Conservation (phyloP, 2,113 vertebrate genomes). For the Genyomyrus donnyi region DNA sequence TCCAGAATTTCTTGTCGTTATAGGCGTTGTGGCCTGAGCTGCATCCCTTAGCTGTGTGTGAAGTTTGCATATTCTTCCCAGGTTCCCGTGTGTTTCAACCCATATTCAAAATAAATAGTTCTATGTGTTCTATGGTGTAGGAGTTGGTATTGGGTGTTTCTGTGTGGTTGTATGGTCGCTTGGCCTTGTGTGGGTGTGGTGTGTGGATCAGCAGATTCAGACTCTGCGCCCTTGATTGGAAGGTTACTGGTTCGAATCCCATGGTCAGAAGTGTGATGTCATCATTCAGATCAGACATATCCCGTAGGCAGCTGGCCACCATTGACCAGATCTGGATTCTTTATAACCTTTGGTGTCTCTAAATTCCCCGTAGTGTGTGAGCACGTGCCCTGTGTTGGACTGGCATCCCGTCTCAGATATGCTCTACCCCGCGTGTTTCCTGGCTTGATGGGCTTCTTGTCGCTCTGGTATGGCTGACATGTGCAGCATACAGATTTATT, state of each 20-base stretch:
- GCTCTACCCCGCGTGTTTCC: background rate
- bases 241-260: background rate
- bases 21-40: background rate
- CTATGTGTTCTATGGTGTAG: background rate
- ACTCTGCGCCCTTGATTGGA: background rate
- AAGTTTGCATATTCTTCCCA: background rate
- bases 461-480: background rate
- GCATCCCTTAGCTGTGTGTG: background rate
- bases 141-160: background rate
- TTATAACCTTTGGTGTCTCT: background rate
- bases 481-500: background rate
- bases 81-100: background rate
- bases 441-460: background rate
- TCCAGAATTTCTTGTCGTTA: background rate
- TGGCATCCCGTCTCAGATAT: background rate
- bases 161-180: background rate
- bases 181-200: background rate
- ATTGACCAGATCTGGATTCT: background rate
- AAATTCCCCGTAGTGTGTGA: no score
- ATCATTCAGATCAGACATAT: background rate
- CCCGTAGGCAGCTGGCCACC: background rate
- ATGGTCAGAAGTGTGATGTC: background rate
- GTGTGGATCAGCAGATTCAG: background rate
- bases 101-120: background rate
- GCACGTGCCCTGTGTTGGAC: background rate